Evolutionary conservation across 2,888 invertebrate genomes (phyloP), one percentile per base, ranked within the genome.

Genomic region (Heliconius ethilla): DNA sequence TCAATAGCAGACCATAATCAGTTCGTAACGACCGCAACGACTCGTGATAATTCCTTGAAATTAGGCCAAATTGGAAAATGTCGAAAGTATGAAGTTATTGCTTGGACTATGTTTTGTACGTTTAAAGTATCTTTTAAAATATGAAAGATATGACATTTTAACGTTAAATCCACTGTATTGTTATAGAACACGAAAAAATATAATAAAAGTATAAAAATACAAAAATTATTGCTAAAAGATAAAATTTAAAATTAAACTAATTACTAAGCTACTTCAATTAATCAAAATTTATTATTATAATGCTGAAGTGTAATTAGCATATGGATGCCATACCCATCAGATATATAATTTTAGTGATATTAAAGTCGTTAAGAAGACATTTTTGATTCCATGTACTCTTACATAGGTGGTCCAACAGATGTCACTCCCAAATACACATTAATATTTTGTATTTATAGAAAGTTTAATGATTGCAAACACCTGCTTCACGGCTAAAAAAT

Each of bases 1-100:
- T 87, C 88, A 89, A 89, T 87, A 83, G 78, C 83, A 83, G 86
- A 84, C 86, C 86, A 86, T 89, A 89, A 89, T 89, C 87, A 88
- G 87, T 86, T 86, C 86, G 86, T 86, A 86, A 85, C 83, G 79
- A 81, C 59, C 37, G 77, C 77, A 80, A 80, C 77, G 80, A 81
- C 81, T 81, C 79, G 78, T 79, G 78, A 82, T 81, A 75, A 81
- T 80, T 79, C 79, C 77, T 77, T 76, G 70, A 80, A 79, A 79
- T 78, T 75, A 65, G 73, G 73, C 67, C 79, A 73, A 70, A 67
- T 67, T 40, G n/a, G 1, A 37, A 67, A 37, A 67, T 67, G 2
- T 25, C 22, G 37, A 67, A 40, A 67, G 1, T 40, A 67, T 25
- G 3, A n/a, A 67, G 11, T 37, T 22, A n/a, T n/a, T 40, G 25